phyloP scores from a whole-genome alignment of 2,113 vertebrate species.

The Lophochroa leadbeateri region DNA sequence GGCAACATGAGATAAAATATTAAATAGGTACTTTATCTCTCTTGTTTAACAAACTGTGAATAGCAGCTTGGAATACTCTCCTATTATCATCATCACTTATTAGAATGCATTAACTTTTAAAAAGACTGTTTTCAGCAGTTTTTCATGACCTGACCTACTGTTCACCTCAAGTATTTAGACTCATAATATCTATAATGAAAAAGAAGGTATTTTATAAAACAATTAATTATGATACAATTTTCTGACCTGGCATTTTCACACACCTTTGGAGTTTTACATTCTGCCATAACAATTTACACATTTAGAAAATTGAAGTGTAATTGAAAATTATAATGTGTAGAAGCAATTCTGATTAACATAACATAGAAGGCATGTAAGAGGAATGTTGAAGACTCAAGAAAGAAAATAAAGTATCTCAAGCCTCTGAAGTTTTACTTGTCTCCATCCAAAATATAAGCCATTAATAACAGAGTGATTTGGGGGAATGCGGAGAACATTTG shows the following conservation, averaged over 20 bases:
- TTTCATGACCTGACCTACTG: background rate
- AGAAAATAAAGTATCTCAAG: slow-evolving; percentile 8
- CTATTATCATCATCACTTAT: background rate
- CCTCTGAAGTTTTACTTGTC: background rate
- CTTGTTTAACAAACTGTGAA: background rate
- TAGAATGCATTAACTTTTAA: slow-evolving; percentile 25
- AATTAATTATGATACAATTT: slow-evolving; percentile 43
- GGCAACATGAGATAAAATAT: background rate
- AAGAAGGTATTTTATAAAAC: slow-evolving; percentile 36
- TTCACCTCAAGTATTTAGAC: slow-evolving; percentile 39
- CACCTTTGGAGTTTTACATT: slow-evolving; percentile 59
- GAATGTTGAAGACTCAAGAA: background rate
- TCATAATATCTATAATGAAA: slow-evolving; percentile 41
- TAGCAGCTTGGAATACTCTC: background rate
- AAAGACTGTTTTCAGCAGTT: slow-evolving; percentile 13
- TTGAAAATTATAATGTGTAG: slow-evolving; percentile 69
- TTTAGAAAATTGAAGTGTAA: slow-evolving; percentile 56
- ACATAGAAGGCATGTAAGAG: background rate
- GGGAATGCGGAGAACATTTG: background rate
- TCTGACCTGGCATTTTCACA: slow-evolving; percentile 49
- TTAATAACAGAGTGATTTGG: background rate
- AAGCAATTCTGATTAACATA: slow-evolving; percentile 60
- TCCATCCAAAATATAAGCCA: background rate
- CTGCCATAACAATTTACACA: slow-evolving; percentile 52
- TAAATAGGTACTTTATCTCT: background rate